Evolutionary conservation across 2,888 invertebrate genomes (phyloP).

Genomic region (Himalopsyche tibetana): DNA sequence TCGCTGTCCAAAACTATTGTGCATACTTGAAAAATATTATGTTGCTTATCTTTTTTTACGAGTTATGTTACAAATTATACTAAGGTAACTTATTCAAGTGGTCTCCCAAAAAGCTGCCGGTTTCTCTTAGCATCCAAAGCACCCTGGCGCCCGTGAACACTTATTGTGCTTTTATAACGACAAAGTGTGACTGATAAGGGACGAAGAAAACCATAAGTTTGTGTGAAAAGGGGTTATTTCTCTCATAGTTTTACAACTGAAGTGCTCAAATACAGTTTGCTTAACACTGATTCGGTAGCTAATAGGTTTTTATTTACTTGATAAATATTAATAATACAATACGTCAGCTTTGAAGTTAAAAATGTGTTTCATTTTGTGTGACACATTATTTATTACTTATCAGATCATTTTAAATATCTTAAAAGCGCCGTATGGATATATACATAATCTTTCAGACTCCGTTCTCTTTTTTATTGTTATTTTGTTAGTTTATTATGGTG

Average conservation of each 20-base stretch:
- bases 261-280: background rate
- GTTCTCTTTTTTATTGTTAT: too few species aligned
- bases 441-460: too few species aligned
- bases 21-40: too few species aligned
- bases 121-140: background rate
- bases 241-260: background rate
- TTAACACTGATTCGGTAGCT: background rate
- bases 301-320: slow-evolving; percentile 5
- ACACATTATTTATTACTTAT: too few species aligned
- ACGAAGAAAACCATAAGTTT: slow-evolving; percentile 40
- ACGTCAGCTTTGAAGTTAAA: too few species aligned
- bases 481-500: too few species aligned
- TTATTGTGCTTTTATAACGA: slow-evolving; percentile 40
- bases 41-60: background rate
- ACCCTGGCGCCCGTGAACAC: slow-evolving; percentile 50
- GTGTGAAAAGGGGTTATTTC: slow-evolving; percentile 32
- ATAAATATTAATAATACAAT: background rate
- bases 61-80: background rate
- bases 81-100: slow-evolving; percentile 45
- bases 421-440: too few species aligned
- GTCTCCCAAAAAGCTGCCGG: slow-evolving; percentile 36
- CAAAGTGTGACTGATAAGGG: slow-evolving; percentile 46
- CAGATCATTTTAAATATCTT: too few species aligned
- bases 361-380: too few species aligned
- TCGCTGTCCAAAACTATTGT: too few species aligned